Base-by-base conservation (phyloP, 2,888 invertebrate genomes). In the Morpho deidamia region DNA sequence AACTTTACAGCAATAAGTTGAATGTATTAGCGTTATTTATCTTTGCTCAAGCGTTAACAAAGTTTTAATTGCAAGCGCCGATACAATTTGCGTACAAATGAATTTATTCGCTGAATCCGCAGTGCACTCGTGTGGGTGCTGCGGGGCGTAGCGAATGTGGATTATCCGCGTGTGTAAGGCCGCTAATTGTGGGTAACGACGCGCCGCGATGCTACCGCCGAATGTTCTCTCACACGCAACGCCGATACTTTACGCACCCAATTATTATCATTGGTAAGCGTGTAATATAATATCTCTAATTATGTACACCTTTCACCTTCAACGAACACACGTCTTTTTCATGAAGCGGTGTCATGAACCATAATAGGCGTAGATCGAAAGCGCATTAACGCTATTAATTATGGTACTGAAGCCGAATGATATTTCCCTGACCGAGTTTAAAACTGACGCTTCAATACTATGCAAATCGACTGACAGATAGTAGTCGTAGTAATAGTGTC, bases 81-180 rank as follows among this genome's bases (percentile, higher is more conserved):
- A 89, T 89, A 89, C 87, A 87, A 88, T 89, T 88, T 87, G 87
- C 86, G 85, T 87, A 85, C 83, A 88, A 89, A 89, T 88, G 89
- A 87, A 89, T 88, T 87, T 88, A 88, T 88, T 87, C 78, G 83
- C 82, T 81, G 86, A 81, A 85, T 86, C 81, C 79, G 83, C 78
- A 80, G 81, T 85, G 86, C 87, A 86, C 74, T 81, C 78, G 82
- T 74, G 76, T 76, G 70, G 62, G 71, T 59, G 52, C 60, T 57
- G 66, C 61, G 68, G 66, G 63, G 64, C 60, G 63, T 66, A 63
- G 70, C 70, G 70, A 64, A 74, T 67, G 78, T 71, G 82, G 83
- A 83, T 85, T 81, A 85, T 80, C 78, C 83, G 81, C 83, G 81
- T 79, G 78, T 83, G 82, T 80, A 74, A 81, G 77, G 72, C 78